These are phyloP conservation scores for Eptesicus fuscus DNA, from an alignment of 2,113 vertebrate genomes.

Conservation along the genomic window DNA sequence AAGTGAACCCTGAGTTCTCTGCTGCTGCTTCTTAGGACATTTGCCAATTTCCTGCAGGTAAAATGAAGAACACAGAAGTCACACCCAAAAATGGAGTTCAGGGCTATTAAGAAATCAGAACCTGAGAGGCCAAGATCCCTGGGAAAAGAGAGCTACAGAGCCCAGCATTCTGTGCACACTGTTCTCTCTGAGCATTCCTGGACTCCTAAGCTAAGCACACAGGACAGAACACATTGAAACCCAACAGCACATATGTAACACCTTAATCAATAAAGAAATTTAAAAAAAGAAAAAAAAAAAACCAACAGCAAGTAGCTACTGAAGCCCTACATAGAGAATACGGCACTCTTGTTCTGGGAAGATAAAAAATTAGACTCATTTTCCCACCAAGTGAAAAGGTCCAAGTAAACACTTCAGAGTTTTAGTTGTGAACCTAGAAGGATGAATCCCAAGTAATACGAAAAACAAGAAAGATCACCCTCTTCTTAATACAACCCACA, in stretches of 20 bases:
- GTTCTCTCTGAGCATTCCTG: neutral
- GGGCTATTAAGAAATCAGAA: neutral
- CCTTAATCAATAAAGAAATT: too few species aligned
- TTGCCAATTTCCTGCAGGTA: neutral
- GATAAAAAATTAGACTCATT: neutral
- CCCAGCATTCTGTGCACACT: neutral
- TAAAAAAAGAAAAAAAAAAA: neutral
- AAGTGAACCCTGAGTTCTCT: neutral
- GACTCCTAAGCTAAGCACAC: neutral
- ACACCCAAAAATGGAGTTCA: neutral
- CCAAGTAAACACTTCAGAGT: neutral
- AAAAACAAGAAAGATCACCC: neutral
- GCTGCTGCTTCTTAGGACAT: neutral
- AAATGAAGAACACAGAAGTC: neutral
- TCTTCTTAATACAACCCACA: neutral
- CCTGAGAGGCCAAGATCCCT: neutral
- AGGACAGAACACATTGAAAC: neutral
- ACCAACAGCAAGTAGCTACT: neutral
- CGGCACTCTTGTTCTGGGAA: neutral
- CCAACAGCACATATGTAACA: neutral
- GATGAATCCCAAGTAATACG: neutral
- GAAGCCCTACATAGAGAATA: neutral
- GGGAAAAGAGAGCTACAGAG: neutral
- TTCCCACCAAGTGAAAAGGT: neutral
- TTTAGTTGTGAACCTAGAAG: neutral